Conservation (phyloP, 2,888 invertebrate genomes). For the Syrphus vitripennis region DNA sequence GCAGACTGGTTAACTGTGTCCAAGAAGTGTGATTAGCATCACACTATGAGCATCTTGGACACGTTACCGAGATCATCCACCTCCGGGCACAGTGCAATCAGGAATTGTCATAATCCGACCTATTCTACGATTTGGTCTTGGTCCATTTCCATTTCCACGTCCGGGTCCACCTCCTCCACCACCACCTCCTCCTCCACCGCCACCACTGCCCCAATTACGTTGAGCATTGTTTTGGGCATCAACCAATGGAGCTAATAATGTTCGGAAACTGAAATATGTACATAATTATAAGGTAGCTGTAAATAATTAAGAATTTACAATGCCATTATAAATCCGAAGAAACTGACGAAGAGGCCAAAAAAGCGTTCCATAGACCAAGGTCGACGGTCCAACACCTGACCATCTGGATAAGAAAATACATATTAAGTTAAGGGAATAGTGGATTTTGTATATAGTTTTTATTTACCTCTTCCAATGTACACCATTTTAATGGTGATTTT, state of each 20-base stretch:
- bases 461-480: slow-evolving; percentile 65
- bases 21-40: slow-evolving; percentile 29
- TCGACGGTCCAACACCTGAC: slow-evolving; percentile 62
- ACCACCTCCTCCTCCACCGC: slow-evolving; percentile 38
- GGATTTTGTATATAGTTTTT: too few relatives aligned
- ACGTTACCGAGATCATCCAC: slow-evolving; percentile 72
- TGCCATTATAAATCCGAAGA: slow-evolving; percentile 56
- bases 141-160: slow-evolving; percentile 57
- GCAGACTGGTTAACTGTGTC: slow-evolving; percentile 44
- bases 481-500: slow-evolving; percentile 64
- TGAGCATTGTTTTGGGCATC: slow-evolving; percentile 33
- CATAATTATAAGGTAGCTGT: neutral
- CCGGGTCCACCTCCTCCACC: slow-evolving; percentile 47
- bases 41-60: slow-evolving; percentile 40
- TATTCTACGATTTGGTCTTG: slow-evolving; percentile 66
- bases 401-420: slow-evolving; percentile 45
- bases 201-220: slow-evolving; percentile 27
- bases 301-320: slow-evolving; percentile 55
- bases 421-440: too few relatives aligned
- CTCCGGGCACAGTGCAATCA: slow-evolving; percentile 69
- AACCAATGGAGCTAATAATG: slow-evolving; percentile 61
- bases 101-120: slow-evolving; percentile 70
- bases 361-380: slow-evolving; percentile 69
- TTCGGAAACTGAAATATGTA: slow-evolving; percentile 62
- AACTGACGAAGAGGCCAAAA: slow-evolving; percentile 52